These are phyloP conservation scores for Urocyon cinereoargenteus DNA, from an alignment of 2,797 vertebrate genomes.

Conservation along the genomic window DNA sequence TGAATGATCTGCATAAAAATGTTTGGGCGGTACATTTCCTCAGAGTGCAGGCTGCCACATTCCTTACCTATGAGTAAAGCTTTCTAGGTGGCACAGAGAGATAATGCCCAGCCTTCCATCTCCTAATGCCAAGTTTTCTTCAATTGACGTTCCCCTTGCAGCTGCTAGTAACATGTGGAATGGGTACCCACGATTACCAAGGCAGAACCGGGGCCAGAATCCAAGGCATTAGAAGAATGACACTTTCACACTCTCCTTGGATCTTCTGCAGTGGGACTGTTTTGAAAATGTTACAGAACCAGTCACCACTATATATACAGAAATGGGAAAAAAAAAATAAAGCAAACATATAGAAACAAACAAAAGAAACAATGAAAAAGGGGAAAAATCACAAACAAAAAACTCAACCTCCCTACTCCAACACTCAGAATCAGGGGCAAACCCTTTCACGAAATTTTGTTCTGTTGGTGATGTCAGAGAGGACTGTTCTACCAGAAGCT, in stretches of 20 bases:
- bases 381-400: not conserved
- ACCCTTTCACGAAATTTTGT: constrained; percentile 6
- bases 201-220: not conserved
- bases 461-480: constrained; percentile 27
- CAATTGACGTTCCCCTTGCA: not conserved
- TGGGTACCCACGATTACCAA: not conserved
- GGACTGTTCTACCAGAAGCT: not conserved
- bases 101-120: not conserved
- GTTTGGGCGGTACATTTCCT: constrained; percentile 30
- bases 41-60: constrained; percentile 33
- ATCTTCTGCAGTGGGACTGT: not conserved
- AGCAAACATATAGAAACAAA: not conserved
- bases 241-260: not conserved
- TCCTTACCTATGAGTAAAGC: constrained; percentile 64
- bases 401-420: not conserved
- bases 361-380: not conserved
- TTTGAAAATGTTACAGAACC: not conserved
- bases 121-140: constrained; percentile 49
- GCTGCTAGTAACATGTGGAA: not conserved
- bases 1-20: constrained; percentile 65
- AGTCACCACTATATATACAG: not conserved
- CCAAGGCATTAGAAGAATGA: not conserved
- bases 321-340: constrained; percentile 13
- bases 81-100: constrained; percentile 69
- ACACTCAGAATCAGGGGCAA: not conserved